Conservation (phyloP, 2,888 invertebrate genomes). For the Coelinius sp. region DNA sequence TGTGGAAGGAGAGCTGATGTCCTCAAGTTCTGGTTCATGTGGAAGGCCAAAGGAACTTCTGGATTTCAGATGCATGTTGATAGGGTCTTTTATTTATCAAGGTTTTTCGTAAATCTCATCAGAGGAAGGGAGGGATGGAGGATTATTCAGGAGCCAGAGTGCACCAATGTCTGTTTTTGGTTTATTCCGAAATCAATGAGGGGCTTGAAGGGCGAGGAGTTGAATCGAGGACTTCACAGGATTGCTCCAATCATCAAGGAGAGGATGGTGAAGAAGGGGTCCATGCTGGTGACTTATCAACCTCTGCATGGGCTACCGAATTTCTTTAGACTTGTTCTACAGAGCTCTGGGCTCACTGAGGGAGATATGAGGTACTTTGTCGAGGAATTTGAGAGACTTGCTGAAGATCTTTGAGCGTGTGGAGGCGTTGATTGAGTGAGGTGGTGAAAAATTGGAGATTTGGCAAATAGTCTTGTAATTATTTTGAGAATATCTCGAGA, state of each 20-base stretch:
- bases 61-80: conserved; percentile 86
- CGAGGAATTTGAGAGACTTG: conserved; percentile 89
- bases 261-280: conserved; percentile 93
- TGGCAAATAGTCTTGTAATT: too few relatives aligned
- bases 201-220: conserved; percentile 64
- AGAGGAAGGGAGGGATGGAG: conserved; percentile 80
- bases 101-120: conserved; percentile 80
- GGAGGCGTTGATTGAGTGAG: too few relatives aligned
- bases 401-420: conserved; percentile 81
- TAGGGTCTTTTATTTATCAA: conserved; percentile 82
- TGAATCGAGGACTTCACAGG: conserved; percentile 77
- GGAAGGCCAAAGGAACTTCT: conserved; percentile 92
- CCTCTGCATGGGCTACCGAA: conserved; percentile 88
- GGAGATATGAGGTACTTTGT: conserved; percentile 90
- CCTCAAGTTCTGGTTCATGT: conserved; percentile 98
- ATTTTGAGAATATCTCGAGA: too few relatives aligned
- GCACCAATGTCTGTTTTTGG: conserved; percentile 97
- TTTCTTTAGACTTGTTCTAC: conserved; percentile 95
- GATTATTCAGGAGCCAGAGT: conserved; percentile 87
- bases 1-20: conserved; percentile 97
- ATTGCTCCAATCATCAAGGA: conserved; percentile 95
- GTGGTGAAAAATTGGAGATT: background rate
- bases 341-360: conserved; percentile 88
- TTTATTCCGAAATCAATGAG: conserved; percentile 85
- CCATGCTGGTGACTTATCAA: conserved; percentile 97